Evolutionary conservation across 2,888 invertebrate genomes (phyloP), one percentile per base, ranked within the genome.

Genomic region (Belgica antarctica): DNA sequence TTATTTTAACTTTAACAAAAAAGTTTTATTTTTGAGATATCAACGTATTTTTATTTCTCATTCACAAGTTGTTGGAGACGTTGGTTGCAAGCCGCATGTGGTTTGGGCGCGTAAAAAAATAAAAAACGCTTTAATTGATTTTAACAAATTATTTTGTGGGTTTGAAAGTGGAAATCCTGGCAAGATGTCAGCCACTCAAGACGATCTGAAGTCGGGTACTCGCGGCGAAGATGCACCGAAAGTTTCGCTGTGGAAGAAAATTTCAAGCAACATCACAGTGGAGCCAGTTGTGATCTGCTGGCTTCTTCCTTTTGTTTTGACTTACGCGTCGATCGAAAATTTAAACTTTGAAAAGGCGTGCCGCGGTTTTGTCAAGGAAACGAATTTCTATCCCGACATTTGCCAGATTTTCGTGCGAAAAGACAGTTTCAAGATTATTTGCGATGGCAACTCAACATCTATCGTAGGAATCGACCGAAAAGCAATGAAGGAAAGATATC

Each of bases 261-360:
- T 52, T 10, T 15, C 27, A 5, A n/a, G 10, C 59, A 68, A 70
- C 15, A 70, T 70, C 24, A 70, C 61, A 7, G 75, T 80, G 17
- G 80, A 80, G 72, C 80, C 80, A 1, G 76, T 79, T 57, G 75
- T 79, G 72, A 77, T 79, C 52, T 79, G 79, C 22, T 73, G 73
- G 73, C 12, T 73, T n/a, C 27, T 73, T 12, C 73, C 73, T 15
- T 68, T 71, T 7, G 71, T 71, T 12, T 52, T 73, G 7, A 52
- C 72, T 1, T 68, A 62, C 24, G 77, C 80, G 71, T 78, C 79
- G 57, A 75, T 78, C 72, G 76, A 77, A 72, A 80, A 78, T 72
- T 78, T 80, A 27, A 77, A 78, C 0, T 72, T 79, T 62, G 79
- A 80, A 62, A 80, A 80, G 75, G 76, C 72, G 15, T 61, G 70